Evolutionary conservation across 1,140 invertebrate genomes (phyloP), one percentile per base, ranked within the genome.

Genomic region (Metaphire vulgaris): DNA sequence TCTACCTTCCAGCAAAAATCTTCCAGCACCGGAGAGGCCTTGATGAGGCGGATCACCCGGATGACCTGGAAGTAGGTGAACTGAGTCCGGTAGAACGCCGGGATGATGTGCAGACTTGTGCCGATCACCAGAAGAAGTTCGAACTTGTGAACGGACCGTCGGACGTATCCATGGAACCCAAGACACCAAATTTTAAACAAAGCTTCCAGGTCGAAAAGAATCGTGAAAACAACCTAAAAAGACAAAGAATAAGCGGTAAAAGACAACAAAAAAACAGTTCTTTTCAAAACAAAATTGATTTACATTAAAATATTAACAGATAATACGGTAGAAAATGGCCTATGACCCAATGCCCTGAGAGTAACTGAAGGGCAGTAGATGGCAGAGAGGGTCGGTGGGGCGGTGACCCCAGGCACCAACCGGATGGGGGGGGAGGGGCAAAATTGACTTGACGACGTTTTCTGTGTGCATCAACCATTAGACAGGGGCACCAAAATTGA

Each of bases 171-270:
- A 77, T 91, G 89, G 86, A 95, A 93, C 1, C 97, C 97, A 41
- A 99, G 88, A 86, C 97, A 99, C 91, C 96, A 97, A 80, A 99
- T 94, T 88, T 99, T 99, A 81, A 99, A 95, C 0, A 98, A 81
- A 0, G 94, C 94, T 88, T 99, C 98, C 73, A 99, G 87, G 82
- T 98, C 92, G 80, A 99, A 91, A 78, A 99, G 90, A 74, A 97
- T 90, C 0, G 97, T 99, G 83, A 99, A 99, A 0, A 91, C 92
- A 76, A 97, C 90, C 84, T 85, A 78, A 1, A 80, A 79, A 56
- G 33, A 56, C 56, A 72, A 64, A n/a, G n/a, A n/a, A n/a, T n/a
- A n/a, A n/a, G n/a, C n/a, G 6, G 21, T 21, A 80, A 75, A 65
- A n/a, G n/a, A 78, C 26, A 56, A 56, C 34, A 33, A 31, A 34